A percentile compares a stretch with the other conserved stretches of the same genome.
Conservation (phyloP, 2,113 vertebrate species). For the Cyanoramphus novaezelandiae region DNA sequence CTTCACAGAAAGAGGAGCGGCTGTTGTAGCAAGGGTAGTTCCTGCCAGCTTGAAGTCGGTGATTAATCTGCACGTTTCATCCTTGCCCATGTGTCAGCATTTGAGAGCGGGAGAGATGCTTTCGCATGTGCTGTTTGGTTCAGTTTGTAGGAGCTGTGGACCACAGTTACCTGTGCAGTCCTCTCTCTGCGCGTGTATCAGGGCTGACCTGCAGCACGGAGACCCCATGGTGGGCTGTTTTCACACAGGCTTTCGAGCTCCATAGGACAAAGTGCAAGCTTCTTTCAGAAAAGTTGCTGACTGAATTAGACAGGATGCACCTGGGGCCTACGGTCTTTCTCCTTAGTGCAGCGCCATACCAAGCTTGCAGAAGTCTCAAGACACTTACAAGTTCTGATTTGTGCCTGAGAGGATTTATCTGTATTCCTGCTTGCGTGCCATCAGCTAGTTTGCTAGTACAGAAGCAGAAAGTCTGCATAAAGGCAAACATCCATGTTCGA, state of each 20-base stretch:
- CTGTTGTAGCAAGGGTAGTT: not conserved
- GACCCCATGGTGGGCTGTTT: not conserved
- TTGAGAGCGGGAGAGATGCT: not conserved
- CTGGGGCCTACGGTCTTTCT: not conserved
- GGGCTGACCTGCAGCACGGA: not conserved
- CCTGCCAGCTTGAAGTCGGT: not conserved
- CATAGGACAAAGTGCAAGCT: not conserved
- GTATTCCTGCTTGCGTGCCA: not conserved
- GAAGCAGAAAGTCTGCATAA: not conserved
- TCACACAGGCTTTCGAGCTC: not conserved
- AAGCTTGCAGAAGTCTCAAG: not conserved
- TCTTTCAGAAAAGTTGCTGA: not conserved
- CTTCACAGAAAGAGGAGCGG: not conserved
- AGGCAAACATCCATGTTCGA: rapidly evolving
- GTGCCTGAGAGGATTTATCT: not conserved
- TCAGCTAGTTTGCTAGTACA: not conserved
- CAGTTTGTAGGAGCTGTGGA: not conserved
- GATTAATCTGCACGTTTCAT: not conserved
- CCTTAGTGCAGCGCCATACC: not conserved
- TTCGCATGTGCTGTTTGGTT: not conserved
- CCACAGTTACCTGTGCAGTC: not conserved
- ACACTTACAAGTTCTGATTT: not conserved
- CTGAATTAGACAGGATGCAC: not conserved
- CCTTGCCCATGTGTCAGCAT: not conserved
- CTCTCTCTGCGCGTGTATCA: rapidly evolving